Conservation (phyloP, 2,797 vertebrate species). For the Aphelocoma californica region DNA sequence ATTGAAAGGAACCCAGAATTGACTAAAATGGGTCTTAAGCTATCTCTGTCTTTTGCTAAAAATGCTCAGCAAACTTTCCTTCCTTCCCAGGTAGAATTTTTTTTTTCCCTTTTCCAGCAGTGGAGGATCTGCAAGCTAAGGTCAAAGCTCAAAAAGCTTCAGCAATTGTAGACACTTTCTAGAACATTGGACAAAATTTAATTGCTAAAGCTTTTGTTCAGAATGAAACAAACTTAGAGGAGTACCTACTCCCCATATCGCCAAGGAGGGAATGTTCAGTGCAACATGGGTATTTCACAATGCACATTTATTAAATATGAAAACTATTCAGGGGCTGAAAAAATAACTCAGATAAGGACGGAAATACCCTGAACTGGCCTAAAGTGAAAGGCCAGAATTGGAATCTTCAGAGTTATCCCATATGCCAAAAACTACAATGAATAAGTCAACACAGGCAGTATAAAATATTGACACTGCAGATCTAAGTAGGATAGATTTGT, state of each 20-base stretch:
- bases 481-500: conserved; percentile 48
- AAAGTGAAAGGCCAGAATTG: neutral
- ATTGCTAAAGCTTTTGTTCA: neutral
- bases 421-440: conserved; percentile 27
- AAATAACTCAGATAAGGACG: neutral
- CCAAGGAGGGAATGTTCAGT: neutral
- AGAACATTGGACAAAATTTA: neutral
- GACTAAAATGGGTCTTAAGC: neutral
- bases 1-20: neutral
- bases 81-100: neutral
- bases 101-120: neutral
- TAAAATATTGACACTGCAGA: conserved; percentile 38
- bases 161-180: neutral
- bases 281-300: neutral
- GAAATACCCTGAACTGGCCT: neutral
- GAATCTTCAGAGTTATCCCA: neutral
- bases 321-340: neutral
- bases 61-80: neutral
- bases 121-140: neutral
- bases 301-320: neutral
- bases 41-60: neutral
- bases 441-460: conserved; percentile 1
- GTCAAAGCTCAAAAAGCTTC: neutral
- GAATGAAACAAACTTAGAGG: neutral
- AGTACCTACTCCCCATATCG: neutral